Conservation (phyloP, 2,888 invertebrate genomes). For the Andrena marginata region DNA sequence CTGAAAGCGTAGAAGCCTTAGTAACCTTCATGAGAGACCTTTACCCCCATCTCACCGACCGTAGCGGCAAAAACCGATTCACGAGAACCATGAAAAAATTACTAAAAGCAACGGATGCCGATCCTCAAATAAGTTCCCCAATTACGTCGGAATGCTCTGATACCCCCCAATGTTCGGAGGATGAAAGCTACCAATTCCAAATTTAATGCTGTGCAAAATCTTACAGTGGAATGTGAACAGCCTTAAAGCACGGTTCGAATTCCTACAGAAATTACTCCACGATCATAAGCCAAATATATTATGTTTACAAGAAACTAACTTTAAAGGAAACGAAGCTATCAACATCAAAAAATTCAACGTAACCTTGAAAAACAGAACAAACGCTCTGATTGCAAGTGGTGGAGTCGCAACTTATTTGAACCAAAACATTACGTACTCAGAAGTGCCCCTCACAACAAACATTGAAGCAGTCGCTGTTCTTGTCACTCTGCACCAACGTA, state of each 20-base stretch:
- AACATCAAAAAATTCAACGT: no score
- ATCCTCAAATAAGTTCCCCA: neutral
- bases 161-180: neutral
- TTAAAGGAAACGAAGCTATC: no score
- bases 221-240: constrained; percentile 7
- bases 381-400: no score
- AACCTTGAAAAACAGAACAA: no score
- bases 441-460: neutral
- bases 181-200: neutral
- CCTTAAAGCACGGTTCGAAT: neutral
- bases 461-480: neutral
- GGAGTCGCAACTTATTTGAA: no score
- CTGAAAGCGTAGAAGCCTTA: neutral
- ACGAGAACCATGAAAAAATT: neutral
- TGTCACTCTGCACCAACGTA: neutral
- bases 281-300: no score
- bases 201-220: neutral
- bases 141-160: neutral
- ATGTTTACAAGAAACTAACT: no score
- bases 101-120: neutral
- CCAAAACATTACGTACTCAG: no score
- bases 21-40: neutral
- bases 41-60: neutral
- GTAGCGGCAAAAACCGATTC: neutral
- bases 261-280: neutral